Base-by-base conservation (phyloP, 2,888 invertebrate species). In the Harpagoxenus sublaevis region DNA sequence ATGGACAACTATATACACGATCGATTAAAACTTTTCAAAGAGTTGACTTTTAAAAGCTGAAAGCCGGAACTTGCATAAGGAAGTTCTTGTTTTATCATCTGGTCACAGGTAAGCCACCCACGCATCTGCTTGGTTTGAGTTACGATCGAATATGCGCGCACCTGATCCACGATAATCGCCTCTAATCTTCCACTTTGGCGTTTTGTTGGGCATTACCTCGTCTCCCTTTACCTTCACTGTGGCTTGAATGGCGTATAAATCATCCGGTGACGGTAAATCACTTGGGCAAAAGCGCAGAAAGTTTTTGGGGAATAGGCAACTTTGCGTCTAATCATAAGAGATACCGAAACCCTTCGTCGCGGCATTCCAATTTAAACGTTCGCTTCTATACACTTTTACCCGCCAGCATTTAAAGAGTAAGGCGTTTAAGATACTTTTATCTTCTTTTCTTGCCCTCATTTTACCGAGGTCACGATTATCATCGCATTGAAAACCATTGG, bases 111-210 rank as follows among this genome's bases (percentile, higher is more conserved):
- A 90, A 94, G 91, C 94, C 94, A 94, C 94, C 94, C 94, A 94
- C 94, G 94, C 94, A 94, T 94, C 93, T 90, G 92, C 74, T 83
- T 73, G 84, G 86, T 88, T 35, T 94, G 94, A 94, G 92, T 94
- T 94, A 94, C 94, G 94, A 90, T 90, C 93, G 89, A 92, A 91
- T 91, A 90, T 90, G 91, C 90, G 93, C 93, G 92, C 94, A 94
- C 93, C 93, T 94, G 93, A 94, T 94, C 92, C 92, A 91, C 91
- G 93, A 94, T 95, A 95, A 95, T 95, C 94, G 93, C 92, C 94
- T 93, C 94, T 95, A 95, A 95, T 95, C 94, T 94, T 95, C 95
- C 94, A 94, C 94, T 95, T 94, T 94, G 92, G 92, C 89, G 92
- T 92, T 93, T 93, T 93, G 90, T 92, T 92, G 86, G 91, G 90